Percentiles rank a stretch among this genome's conserved stretches.
Conservation (phyloP, 2,888 invertebrate species). For the Pachliopta kotzebuea region DNA sequence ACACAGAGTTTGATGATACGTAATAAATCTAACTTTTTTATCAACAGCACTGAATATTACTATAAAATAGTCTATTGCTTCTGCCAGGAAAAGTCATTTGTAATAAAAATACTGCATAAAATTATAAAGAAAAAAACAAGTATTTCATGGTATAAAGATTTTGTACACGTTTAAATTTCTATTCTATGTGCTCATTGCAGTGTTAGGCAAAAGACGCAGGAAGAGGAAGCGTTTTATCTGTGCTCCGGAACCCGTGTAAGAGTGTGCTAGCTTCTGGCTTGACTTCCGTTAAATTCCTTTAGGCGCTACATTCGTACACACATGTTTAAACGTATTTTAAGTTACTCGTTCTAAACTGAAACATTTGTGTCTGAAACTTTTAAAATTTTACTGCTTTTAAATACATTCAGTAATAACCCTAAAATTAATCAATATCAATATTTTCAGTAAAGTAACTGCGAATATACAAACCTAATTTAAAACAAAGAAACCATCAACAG, state of each 20-base stretch:
- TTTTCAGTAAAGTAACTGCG: no score
- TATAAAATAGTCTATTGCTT: neutral
- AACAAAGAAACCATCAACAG: no score
- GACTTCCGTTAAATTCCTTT: constrained; percentile 62
- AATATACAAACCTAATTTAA: no score
- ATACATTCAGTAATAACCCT: no score
- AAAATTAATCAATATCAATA: no score
- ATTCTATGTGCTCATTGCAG: constrained; percentile 72
- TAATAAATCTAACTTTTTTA: no score
- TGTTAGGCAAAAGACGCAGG: constrained; percentile 74
- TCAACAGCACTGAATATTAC: no score
- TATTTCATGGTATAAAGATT: constrained; percentile 42
- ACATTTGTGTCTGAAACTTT: neutral
- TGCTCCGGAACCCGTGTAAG: constrained; percentile 74
- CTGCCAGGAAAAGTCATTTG: no score
- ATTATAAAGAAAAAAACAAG: neutral
- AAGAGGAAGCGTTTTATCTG: constrained; percentile 78
- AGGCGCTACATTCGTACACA: constrained; percentile 58
- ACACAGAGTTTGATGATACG: no score
- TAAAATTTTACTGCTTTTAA: neutral
- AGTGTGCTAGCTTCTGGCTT: constrained; percentile 60
- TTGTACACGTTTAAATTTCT: constrained; percentile 58
- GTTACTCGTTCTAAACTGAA: constrained; percentile 37
- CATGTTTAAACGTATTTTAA: constrained; percentile 36
- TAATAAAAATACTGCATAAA: neutral